A percentile compares a stretch with the other conserved stretches of the same genome.
Evolutionary conservation across 2,113 vertebrate species (phyloP).

Genomic region (Melanerpes aurifrons): DNA sequence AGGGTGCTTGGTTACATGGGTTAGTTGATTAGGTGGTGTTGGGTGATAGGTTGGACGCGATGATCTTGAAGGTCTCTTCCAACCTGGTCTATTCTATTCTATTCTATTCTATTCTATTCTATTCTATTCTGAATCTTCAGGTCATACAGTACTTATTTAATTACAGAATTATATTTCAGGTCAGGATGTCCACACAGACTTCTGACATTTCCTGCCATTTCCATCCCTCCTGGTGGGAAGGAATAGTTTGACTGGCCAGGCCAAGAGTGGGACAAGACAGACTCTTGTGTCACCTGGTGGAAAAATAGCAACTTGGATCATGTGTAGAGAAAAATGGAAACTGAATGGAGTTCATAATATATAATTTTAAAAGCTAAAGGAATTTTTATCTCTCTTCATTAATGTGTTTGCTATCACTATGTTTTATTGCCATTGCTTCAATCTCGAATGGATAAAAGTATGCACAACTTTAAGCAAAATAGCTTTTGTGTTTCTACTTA

Average conservation of each 20-base stretch:
- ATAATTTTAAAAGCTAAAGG: too few species aligned
- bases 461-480: neutral
- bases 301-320: neutral
- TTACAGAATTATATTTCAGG: neutral
- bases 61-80: too few species aligned
- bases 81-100: too few species aligned
- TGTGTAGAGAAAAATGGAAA: neutral
- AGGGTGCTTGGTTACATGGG: too few species aligned
- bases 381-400: neutral
- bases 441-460: neutral
- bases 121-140: neutral
- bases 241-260: neutral
- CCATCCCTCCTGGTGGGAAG: neutral
- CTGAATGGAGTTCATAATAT: rapidly evolving
- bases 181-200: neutral
- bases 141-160: neutral
- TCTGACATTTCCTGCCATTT: neutral
- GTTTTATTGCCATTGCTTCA: neutral
- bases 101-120: too few species aligned
- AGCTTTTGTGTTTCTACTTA: neutral
- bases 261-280: neutral
- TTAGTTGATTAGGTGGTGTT: too few species aligned
- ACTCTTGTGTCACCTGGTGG: neutral
- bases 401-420: too few species aligned
- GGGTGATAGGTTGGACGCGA: too few species aligned